A percentile compares a stretch with the other conserved stretches of the same genome.
These are phyloP conservation scores for Chrysomallon squamiferum DNA, from an alignment of 1,140 invertebrate species.

Conservation along the genomic window DNA sequence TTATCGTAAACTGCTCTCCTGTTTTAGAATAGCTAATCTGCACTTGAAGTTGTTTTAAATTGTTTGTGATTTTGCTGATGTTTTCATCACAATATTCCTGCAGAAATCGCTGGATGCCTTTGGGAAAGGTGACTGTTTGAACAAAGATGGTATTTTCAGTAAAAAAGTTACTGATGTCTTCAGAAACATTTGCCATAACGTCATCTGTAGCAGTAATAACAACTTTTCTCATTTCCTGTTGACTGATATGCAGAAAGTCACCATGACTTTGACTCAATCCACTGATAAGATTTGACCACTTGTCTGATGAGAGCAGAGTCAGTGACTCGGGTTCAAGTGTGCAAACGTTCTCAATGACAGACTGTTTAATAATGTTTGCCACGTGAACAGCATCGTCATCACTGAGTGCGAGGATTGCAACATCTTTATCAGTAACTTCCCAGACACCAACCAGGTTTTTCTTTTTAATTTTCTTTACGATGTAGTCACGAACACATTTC, in stretches of 20 bases:
- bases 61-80: background rate
- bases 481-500: conserved; percentile 2
- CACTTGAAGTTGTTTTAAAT: background rate
- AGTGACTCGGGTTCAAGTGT: conserved; percentile 12
- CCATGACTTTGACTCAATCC: background rate
- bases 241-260: too few species aligned
- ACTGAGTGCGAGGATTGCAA: conserved; percentile 5
- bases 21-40: background rate
- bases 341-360: background rate
- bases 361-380: conserved; percentile 11
- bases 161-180: conserved; percentile 11
- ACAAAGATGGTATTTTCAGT: conserved; percentile 17
- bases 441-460: conserved; percentile 9
- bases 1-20: background rate
- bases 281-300: conserved; percentile 8
- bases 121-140: background rate
- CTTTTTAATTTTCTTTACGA: conserved; percentile 13
- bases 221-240: background rate
- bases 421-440: conserved; percentile 3
- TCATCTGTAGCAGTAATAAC: conserved; percentile 12
- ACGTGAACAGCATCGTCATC: conserved; percentile 5
- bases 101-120: conserved; percentile 3
- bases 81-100: background rate
- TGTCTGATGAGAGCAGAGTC: background rate
- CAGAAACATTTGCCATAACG: conserved; percentile 4